Percentiles rank a stretch among this genome's conserved stretches.
Evolutionary conservation across 2,113 vertebrate genomes (phyloP).

Genomic region (Larimichthys polyactis): DNA sequence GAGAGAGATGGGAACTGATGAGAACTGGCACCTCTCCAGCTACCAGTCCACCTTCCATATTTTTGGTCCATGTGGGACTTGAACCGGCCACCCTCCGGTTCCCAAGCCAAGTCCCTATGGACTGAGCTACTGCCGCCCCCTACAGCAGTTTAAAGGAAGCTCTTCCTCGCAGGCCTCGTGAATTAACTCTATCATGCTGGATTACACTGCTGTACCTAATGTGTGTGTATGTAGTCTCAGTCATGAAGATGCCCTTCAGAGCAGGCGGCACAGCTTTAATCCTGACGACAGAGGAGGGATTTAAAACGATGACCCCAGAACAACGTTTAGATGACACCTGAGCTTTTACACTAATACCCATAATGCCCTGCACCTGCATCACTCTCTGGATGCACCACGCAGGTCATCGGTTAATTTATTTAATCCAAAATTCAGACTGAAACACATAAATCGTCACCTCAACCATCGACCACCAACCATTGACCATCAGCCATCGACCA

Average conservation of each 20-base stretch:
- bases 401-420: background rate
- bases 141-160: background rate
- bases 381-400: background rate
- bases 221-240: background rate
- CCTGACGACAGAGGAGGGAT: conserved; percentile 4
- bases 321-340: conserved; percentile 28
- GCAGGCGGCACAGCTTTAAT: conserved; percentile 2
- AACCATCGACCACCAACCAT: too few species aligned
- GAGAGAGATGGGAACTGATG: too few species aligned
- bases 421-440: background rate
- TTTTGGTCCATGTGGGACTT: too few species aligned
- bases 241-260: conserved; percentile 2
- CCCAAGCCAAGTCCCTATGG: too few species aligned
- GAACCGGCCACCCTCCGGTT: too few species aligned
- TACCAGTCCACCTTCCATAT: too few species aligned
- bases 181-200: background rate
- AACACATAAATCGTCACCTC: background rate
- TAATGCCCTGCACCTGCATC: conserved; percentile 18
- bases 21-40: too few species aligned
- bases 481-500: too few species aligned
- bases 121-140: too few species aligned
- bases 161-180: background rate
- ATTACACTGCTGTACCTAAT: background rate
- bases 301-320: conserved; percentile 13
- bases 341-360: conserved; percentile 32